These are phyloP conservation scores for Turritopsis rubra DNA, from an alignment of 30 jellyfish, hydroid and myxozoan species.

Conservation along the genomic window DNA sequence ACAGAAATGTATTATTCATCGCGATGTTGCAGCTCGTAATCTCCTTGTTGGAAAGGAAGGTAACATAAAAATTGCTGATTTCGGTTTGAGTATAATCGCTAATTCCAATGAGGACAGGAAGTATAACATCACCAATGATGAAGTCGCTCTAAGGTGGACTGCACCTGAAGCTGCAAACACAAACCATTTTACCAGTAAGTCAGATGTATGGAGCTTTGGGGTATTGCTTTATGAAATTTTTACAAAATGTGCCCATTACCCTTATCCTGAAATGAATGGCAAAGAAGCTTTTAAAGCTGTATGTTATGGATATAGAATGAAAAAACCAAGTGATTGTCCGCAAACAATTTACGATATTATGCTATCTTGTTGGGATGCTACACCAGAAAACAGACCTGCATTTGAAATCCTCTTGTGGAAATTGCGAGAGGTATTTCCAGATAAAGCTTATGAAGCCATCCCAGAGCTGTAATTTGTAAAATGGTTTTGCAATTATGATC, in stretches of 20 bases:
- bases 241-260: slow-evolving; percentile 9
- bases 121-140: neutral
- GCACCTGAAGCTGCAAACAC: slow-evolving; percentile 21
- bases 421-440: neutral
- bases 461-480: neutral
- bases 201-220: slow-evolving; percentile 35
- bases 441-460: neutral
- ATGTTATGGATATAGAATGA: slow-evolving; percentile 11
- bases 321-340: neutral
- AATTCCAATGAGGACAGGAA: neutral
- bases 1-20: neutral
- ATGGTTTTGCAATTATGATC: neutral
- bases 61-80: slow-evolving; percentile 9
- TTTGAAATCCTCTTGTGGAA: neutral
- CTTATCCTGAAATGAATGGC: slow-evolving; percentile 10
- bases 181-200: slow-evolving; percentile 8
- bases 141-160: slow-evolving; percentile 18
- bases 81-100: slow-evolving; percentile 11
- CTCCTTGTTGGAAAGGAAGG: slow-evolving; percentile 12
- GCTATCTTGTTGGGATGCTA: slow-evolving; percentile 15
- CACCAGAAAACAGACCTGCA: slow-evolving; percentile 7
- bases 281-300: neutral
- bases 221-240: slow-evolving; percentile 22
- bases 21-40: slow-evolving; percentile 25
- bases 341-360: neutral